Base-by-base conservation (phyloP, 2,888 invertebrate species). In the Tupiocoris notatus region DNA sequence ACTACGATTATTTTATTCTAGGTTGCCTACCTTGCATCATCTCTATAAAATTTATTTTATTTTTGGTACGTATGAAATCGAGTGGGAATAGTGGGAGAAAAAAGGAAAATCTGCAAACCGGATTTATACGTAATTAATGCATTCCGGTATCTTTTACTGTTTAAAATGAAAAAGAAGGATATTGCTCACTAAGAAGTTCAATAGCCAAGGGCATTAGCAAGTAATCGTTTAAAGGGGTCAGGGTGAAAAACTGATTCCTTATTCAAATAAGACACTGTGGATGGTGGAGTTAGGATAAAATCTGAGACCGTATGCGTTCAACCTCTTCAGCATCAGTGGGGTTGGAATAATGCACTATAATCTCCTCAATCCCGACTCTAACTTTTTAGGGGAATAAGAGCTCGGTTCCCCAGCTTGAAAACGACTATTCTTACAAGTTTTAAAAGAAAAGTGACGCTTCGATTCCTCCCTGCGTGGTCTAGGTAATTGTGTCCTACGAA, bases 301-400 rank as follows among this genome's bases (percentile, higher is more conserved):
- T 22, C n/a, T 24, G 64, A 24, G 24, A 23, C 25, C n/a, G 24
- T n/a, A 23, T 64, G 25, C 24, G 18, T 21, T 16, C 61, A 20
- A 17, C 61, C 17, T 64, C 25, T n/a, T 22, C 64, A 7, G 24
- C 64, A 12, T 7, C 18, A 18, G 64, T 20, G 66, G 23, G 66
- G 54, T 59, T n/a, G 20, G 39, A 66, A 54, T 66, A 66, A 66
- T 66, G 66, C 66, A 17, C 54, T 6, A 66, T 54, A 66, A 66
- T 66, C 66, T 54, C n/a, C 64, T 12, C 66, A 16, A n/a, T 39
- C 20, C 21, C 25, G 9, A 20, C 54, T 17, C 18, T 18, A 12
- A 20, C 20, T 66, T 54, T 66, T 39, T 54, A 39, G 24, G 39
- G 25, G 39, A 25, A 17, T 66, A 54, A 66, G 54, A 20, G 66